Percentiles rank a stretch among this genome's conserved stretches.
Evolutionary conservation across 53 echinoderm and acorn worm species (phyloP).

Genomic region (Zoroaster sp.): DNA sequence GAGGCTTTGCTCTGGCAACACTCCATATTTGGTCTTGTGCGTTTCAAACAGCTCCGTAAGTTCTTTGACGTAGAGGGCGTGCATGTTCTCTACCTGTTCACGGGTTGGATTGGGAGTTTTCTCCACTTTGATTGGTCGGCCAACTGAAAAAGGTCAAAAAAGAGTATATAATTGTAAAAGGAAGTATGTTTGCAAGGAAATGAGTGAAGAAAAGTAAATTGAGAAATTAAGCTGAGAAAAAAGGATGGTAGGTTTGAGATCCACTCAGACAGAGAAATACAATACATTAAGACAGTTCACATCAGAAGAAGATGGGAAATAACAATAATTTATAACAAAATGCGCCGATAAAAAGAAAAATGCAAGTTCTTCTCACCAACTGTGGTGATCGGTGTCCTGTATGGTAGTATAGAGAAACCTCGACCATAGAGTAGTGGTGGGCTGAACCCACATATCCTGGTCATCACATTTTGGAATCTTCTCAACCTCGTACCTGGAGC

Average conservation of each 20-base stretch:
- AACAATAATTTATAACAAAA: background rate
- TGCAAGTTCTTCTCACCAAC: conserved; percentile 60
- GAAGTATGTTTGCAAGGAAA: too few relatives aligned
- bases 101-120: conserved; percentile 70
- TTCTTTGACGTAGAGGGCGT: conserved; percentile 68
- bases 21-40: conserved; percentile 77
- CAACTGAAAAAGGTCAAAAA: conserved; percentile 57
- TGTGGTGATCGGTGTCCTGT: conserved; percentile 80
- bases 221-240: too few relatives aligned
- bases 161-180: too few relatives aligned
- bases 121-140: conserved; percentile 81
- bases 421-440: conserved; percentile 79
- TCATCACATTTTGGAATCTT: conserved; percentile 67
- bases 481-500: conserved; percentile 63
- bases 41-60: conserved; percentile 75
- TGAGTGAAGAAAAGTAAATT: background rate
- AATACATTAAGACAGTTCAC: too few relatives aligned
- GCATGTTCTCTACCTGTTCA: conserved; percentile 75
- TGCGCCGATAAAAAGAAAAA: background rate
- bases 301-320: background rate
- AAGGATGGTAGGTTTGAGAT: too few relatives aligned
- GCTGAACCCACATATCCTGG: conserved; percentile 67
- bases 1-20: conserved; percentile 29
- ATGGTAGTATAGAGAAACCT: conserved; percentile 79
- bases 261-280: too few relatives aligned